Percentiles rank a stretch among this genome's conserved stretches.
Evolutionary conservation across 2,888 invertebrate genomes (phyloP).

Genomic region (Hoplodrina blanda): DNA sequence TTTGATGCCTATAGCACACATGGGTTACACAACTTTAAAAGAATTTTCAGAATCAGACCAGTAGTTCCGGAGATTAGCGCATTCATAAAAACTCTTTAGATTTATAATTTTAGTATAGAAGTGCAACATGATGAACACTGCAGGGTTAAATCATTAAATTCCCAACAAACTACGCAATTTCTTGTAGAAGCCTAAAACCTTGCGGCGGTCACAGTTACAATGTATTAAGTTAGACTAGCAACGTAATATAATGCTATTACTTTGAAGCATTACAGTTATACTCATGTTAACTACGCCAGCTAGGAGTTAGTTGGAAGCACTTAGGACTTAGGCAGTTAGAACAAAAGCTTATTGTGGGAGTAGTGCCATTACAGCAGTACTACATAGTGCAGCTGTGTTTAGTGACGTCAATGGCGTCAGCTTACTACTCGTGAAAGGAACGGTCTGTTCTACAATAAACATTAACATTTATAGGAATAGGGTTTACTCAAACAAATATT

Average conservation of each 20-base stretch:
- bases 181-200: not conserved
- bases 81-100: too few relatives aligned
- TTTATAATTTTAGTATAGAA: too few relatives aligned
- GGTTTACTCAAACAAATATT: not conserved
- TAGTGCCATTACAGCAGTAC: constrained; percentile 9
- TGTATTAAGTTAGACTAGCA: constrained; percentile 1
- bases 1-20: too few relatives aligned
- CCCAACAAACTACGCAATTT: not conserved
- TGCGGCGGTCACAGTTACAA: not conserved
- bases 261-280: constrained; percentile 20
- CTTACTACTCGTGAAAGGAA: not conserved
- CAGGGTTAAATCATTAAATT: too few relatives aligned
- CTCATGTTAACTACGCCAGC: constrained; percentile 30
- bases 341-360: constrained; percentile 44
- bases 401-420: not conserved
- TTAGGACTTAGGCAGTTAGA: constrained; percentile 43
- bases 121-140: too few relatives aligned
- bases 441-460: not conserved
- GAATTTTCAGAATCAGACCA: too few relatives aligned
- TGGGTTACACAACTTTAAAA: too few relatives aligned
- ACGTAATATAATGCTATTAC: constrained; percentile 21
- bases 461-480: not conserved
- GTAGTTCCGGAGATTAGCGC: too few relatives aligned
- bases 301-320: constrained; percentile 34
- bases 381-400: not conserved